Conservation (phyloP, 1,140 invertebrate species). For the Fopius arisanus region DNA sequence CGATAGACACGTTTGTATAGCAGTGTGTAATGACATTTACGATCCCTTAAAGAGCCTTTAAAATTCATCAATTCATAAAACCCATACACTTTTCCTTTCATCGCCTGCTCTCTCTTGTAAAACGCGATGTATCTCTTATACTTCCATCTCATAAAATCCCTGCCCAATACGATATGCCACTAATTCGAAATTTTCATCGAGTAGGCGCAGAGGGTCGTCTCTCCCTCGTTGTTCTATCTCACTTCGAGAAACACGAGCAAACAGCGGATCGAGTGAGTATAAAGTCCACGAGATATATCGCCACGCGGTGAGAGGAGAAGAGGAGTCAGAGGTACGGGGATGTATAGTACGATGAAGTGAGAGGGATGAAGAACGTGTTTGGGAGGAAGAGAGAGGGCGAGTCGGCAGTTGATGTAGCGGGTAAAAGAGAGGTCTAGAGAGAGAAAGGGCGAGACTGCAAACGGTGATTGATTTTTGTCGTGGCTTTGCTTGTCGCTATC, state of each 20-base stretch:
- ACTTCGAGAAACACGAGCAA: background rate
- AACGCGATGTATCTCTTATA: background rate
- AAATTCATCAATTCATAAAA: conserved; percentile 5
- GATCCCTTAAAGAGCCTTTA: background rate
- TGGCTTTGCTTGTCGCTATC: conserved; percentile 62
- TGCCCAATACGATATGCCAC: background rate
- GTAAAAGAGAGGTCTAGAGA: conserved; percentile 18
- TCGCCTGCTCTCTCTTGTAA: background rate
- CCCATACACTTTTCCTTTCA: conserved; percentile 11
- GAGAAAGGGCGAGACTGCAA: conserved; percentile 35
- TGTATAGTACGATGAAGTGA: conserved; percentile 22
- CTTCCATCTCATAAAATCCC: background rate
- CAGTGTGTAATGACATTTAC: background rate
- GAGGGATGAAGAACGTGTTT: conserved; percentile 24
- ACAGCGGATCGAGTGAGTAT: background rate
- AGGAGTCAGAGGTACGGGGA: background rate
- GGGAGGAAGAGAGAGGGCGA: conserved; percentile 28
- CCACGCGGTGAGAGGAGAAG: background rate
- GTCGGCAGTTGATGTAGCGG: conserved; percentile 22
- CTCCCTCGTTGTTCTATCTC: background rate
- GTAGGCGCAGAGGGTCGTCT: background rate
- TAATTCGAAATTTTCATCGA: background rate
- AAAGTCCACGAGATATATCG: conserved; percentile 8
- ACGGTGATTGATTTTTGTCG: conserved; percentile 66
- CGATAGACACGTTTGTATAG: background rate